Conservation (phyloP, 2,888 invertebrate genomes). For the Noctua pronuba region DNA sequence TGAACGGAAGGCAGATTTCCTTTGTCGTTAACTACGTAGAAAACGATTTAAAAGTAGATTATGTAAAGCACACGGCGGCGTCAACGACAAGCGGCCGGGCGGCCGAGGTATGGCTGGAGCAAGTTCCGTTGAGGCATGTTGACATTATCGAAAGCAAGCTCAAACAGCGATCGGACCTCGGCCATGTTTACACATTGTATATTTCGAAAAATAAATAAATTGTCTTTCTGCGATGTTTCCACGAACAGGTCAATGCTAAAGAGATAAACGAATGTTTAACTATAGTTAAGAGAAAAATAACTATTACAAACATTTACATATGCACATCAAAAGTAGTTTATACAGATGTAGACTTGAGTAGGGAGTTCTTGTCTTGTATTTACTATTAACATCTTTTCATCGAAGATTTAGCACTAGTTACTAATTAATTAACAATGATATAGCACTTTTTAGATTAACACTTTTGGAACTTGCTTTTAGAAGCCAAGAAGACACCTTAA, state of each 20-base stretch:
- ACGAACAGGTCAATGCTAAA: conserved; percentile 70
- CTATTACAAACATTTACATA: conserved; percentile 39
- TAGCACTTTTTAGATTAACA: conserved; percentile 17
- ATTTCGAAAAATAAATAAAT: conserved; percentile 83
- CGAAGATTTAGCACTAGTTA: conserved; percentile 11
- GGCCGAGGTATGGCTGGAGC: conserved; percentile 75
- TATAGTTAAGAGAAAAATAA: conserved; percentile 54
- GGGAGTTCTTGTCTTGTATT: conserved; percentile 10
- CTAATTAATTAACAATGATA: conserved; percentile 29
- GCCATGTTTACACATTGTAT: conserved; percentile 81
- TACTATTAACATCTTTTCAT: conserved; percentile 14
- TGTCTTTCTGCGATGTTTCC: conserved; percentile 79
- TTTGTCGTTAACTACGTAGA: conserved; percentile 57
- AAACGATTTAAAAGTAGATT: conserved; percentile 78
- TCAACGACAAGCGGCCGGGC: conserved; percentile 14
- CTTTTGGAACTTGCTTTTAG: conserved; percentile 3
- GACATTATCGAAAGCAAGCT: conserved; percentile 88
- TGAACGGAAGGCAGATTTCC: conserved; percentile 59
- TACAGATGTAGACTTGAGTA: conserved; percentile 6
- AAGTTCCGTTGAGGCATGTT: conserved; percentile 86
- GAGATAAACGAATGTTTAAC: conserved; percentile 61
- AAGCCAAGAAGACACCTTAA: conserved; percentile 14
- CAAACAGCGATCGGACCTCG: conserved; percentile 81
- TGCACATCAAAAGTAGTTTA: conserved; percentile 46
- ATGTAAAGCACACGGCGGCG: conserved; percentile 76